Evolutionary conservation across 92 coral and sea anemone species (phyloP), one percentile per base, ranked within the genome.

Genomic region (Montipora capitata): DNA sequence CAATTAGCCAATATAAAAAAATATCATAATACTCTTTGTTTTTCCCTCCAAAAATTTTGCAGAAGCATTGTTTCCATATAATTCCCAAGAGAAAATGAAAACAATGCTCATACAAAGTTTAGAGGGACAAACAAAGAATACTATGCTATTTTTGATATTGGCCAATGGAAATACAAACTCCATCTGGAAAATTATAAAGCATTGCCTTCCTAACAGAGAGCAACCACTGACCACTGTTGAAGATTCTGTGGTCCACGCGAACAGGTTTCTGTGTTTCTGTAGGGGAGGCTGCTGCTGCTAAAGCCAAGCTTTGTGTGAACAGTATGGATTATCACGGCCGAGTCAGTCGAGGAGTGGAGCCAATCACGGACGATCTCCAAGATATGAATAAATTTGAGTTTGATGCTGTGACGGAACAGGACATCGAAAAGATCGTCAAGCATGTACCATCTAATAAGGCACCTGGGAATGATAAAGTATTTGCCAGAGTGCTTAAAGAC

Each of bases 391-490:
- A 27, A 27, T 27, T 27, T 27, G 35, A 27, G 35, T 27, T 27
- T 27, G 0, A 27, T 27, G 35, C 35, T 27, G 35, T 27, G 35
- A 27, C 35, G 35, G 2, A 27, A 27, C 35, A 27, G 35, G 35
- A 27, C 35, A 27, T 27, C 35, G 35, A 27, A 27, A 27, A 27
- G 35, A 27, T 27, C 35, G 51, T 82, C 27, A 66, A 49, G 58
- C 57, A 72, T 69, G 15, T 82, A 15, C 68, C 76, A 59, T 61
- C 77, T 9, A 79, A 79, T 43, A 79, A 79, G 64, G 85, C 85
- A 10, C 85, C 78, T 20, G 87, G 87, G 35, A 27, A 27, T 27
- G 0, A 27, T 1, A 27, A 27, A 27, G 35, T 27, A 27, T 27
- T 0, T 27, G 35, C 35, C 35, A 27, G 35, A 27, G 35, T 27